Evolutionary conservation across 2,113 vertebrate genomes (phyloP).

Genomic region (Nansenia antarctica): DNA sequence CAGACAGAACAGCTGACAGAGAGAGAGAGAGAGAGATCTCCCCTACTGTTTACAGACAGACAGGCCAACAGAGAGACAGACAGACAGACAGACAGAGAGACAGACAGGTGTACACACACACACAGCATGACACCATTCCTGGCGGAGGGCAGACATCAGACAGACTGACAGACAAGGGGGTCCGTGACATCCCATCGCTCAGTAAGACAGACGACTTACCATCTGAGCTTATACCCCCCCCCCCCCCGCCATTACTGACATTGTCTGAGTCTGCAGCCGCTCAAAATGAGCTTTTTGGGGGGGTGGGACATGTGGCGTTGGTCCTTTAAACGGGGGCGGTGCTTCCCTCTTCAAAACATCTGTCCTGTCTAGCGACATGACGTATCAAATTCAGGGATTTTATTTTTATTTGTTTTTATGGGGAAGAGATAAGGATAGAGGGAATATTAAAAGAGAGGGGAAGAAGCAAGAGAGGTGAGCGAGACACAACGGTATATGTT

Average conservation of each 20-base stretch:
- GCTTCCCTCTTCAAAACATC: not conserved
- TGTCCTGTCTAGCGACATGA: too few relatives aligned
- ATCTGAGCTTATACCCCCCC: slow-evolving; percentile 50
- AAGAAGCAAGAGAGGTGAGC: too few relatives aligned
- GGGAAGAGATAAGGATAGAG: too few relatives aligned
- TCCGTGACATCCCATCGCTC: slow-evolving; percentile 53
- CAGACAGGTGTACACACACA: slow-evolving; percentile 11
- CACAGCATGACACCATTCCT: slow-evolving; percentile 14
- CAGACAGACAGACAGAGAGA: not conserved
- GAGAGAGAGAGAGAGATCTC: too few relatives aligned
- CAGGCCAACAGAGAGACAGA: not conserved
- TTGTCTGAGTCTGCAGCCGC: slow-evolving; percentile 60
- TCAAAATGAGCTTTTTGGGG: slow-evolving; percentile 61
- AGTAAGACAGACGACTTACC: slow-evolving; percentile 65
- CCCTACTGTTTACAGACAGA: not conserved
- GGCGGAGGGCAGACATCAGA: slow-evolving; percentile 17
- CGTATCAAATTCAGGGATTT: too few relatives aligned
- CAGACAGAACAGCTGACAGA: too few relatives aligned
- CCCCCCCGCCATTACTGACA: slow-evolving; percentile 50
- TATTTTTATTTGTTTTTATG: too few relatives aligned
- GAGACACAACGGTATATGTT: too few relatives aligned
- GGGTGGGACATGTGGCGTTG: slow-evolving; percentile 45
- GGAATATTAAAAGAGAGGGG: too few relatives aligned
- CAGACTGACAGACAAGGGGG: slow-evolving; percentile 10
- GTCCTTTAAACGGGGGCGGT: too few relatives aligned